A percentile compares a stretch with the other conserved stretches of the same genome.
Evolutionary conservation across 2,797 vertebrate genomes (phyloP).

Genomic region (Gymnopithys bicolor): DNA sequence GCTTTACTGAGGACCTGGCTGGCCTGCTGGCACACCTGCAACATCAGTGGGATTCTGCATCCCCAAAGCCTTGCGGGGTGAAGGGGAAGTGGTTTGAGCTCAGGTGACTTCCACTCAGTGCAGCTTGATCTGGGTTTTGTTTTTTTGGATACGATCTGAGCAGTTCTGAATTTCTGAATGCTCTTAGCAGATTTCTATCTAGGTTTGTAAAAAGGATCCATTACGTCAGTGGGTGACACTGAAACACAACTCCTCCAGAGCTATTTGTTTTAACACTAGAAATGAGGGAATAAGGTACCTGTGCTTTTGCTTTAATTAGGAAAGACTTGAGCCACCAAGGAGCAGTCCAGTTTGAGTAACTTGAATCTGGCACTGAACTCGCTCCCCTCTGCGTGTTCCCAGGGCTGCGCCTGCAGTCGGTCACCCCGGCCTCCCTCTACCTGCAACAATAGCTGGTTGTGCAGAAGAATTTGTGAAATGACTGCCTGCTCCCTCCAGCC

Average conservation of each 20-base stretch:
- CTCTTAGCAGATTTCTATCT: conserved; percentile 39
- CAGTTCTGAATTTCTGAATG: neutral
- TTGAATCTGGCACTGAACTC: conserved; percentile 2
- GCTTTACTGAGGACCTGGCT: neutral
- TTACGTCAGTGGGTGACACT: conserved; percentile 45
- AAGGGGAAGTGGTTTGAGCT: neutral
- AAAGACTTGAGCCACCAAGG: neutral
- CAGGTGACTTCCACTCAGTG: neutral
- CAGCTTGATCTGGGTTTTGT: neutral
- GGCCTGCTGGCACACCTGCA: neutral
- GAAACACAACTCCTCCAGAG: conserved; percentile 34
- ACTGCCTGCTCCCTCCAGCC: conserved; percentile 72
- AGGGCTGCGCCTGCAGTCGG: conserved; percentile 52
- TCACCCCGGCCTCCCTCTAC: conserved; percentile 69
- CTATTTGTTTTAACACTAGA: conserved; percentile 51
- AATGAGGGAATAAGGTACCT: conserved; percentile 31
- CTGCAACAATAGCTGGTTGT: conserved; percentile 81
- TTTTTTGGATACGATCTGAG: conserved; percentile 25
- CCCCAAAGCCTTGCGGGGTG: neutral
- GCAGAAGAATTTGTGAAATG: conserved; percentile 80
- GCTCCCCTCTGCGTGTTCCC: neutral
- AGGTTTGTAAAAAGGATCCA: conserved; percentile 4
- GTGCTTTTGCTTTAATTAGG: conserved; percentile 42
- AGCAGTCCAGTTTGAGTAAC: conserved; percentile 19
- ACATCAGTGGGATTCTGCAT: neutral